A percentile compares a stretch with the other conserved stretches of the same genome.
Conservation (phyloP, 2,113 vertebrate species). For the Guaruba guarouba region DNA sequence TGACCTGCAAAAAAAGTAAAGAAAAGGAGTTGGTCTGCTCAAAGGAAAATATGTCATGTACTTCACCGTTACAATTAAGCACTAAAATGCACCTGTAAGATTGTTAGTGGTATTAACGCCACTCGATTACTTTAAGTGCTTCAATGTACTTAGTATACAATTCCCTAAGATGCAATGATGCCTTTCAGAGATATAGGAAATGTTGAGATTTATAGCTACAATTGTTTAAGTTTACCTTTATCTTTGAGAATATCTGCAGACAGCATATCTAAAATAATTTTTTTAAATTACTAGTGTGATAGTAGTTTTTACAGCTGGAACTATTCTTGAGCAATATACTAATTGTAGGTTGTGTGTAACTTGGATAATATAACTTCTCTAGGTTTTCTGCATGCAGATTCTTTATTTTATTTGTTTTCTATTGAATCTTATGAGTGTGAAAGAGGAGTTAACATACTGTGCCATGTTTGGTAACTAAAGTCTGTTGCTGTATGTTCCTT, state of each 20-base stretch:
- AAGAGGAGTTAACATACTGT: not conserved
- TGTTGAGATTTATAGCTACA: conserved; percentile 39
- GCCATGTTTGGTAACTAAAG: not conserved
- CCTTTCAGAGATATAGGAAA: conserved; percentile 21
- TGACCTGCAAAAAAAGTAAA: not conserved
- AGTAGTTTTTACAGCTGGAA: not conserved
- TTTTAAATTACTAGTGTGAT: conserved; percentile 8
- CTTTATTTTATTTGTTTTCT: not conserved
- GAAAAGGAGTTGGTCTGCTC: not conserved
- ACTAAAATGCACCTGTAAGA: not conserved
- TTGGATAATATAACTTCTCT: conserved; percentile 39
- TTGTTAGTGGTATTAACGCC: conserved; percentile 4
- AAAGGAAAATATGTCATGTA: not conserved
- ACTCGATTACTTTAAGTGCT: conserved; percentile 6
- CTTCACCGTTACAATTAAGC: conserved; percentile 2
- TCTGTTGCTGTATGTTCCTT: not conserved
- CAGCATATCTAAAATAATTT: conserved; percentile 26
- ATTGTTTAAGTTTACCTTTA: conserved; percentile 53
- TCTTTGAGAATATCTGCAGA: not conserved
- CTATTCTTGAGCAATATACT: not conserved
- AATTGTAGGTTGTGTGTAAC: not conserved
- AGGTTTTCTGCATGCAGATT: not conserved
- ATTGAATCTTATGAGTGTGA: not conserved
- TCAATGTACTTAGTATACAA: conserved; percentile 10
- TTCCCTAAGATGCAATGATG: conserved; percentile 23